phyloP scores from a whole-genome alignment of 2,797 vertebrate species.

The Melanogrammus aeglefinus region DNA sequence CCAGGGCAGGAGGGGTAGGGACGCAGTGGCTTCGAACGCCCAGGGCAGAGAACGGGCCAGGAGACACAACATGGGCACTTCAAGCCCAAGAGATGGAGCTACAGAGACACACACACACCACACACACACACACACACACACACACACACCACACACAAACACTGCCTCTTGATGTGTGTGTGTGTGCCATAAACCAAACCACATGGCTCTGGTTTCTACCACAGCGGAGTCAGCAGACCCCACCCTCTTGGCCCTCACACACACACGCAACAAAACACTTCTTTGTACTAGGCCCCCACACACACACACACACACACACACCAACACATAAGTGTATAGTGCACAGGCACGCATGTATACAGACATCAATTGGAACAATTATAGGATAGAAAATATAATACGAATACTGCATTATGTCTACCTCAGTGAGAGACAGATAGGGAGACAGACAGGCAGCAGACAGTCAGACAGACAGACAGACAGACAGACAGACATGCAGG shows the following conservation, averaged over 20 bases:
- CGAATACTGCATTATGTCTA: no score
- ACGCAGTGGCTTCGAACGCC: conserved; percentile 29
- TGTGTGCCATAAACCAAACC: neutral
- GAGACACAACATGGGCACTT: no score
- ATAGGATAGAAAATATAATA: neutral
- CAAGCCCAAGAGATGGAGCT: no score
- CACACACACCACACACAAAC: conserved; percentile 4
- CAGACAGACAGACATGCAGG: neutral
- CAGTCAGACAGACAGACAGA: neutral
- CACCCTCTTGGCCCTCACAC: neutral
- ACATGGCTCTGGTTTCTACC: neutral
- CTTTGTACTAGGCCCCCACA: neutral
- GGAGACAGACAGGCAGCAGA: neutral
- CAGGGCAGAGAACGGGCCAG: no score
- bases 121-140: conserved; percentile 11
- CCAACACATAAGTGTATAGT: neutral
- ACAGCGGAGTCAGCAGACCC: conserved; percentile 1
- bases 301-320: neutral
- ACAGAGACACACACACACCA: conserved; percentile 9
- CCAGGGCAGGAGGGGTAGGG: neutral
- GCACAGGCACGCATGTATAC: neutral
- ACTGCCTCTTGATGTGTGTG: neutral
- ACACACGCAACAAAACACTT: neutral
- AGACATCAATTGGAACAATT: neutral
- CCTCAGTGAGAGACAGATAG: neutral